Base-by-base conservation (phyloP, 2,888 invertebrate genomes). In the Lasioglossum marginatum region DNA sequence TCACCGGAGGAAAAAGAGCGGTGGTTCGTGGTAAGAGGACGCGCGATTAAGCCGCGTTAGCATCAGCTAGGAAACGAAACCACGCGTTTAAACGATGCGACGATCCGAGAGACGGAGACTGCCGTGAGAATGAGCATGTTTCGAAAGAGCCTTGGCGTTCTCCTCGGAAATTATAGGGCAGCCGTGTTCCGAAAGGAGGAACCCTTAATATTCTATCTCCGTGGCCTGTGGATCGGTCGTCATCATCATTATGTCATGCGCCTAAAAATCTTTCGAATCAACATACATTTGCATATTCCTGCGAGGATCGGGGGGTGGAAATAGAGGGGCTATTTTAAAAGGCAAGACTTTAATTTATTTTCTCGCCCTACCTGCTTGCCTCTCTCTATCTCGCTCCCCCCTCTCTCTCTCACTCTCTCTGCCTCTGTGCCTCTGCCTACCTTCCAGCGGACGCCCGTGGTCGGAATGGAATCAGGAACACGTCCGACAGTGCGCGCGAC, bases 171-270 rank as follows among this genome's bases (percentile, higher is more conserved):
- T 91, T 91, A 91, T 77, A 90, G 87, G 91, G 86, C 81, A 77
- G 70, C 79, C 66, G 48, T n/a, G 72, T 57, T 12, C 57, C 57
- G 57, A 12, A n/a, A 37, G 19, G 82, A 70, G 79, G 68, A 74
- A 76, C 82, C 85, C 83, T 91, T 91, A 91, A 91, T 91, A 91
- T 91, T 91, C 90, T 90, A 91, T 91, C 91, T 90, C 68, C 88
- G 87, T 74, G 79, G 81, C 76, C 75, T 10, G 74, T n/a, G 79
- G 78, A 75, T 88, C 85, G 74, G 71, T 82, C 79, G 77, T 89
- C 85, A 83, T 91, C 91, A 86, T 90, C 91, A 90, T 90, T 90
- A 90, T 91, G 90, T 91, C 90, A 91, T 85, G 87, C 40, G 77
- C 80, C 81, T 87, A 87, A 89, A 88, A 89, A 89, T 90, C 86